Conservation (phyloP, 1,140 invertebrate species). For the Aphis gossypii region DNA sequence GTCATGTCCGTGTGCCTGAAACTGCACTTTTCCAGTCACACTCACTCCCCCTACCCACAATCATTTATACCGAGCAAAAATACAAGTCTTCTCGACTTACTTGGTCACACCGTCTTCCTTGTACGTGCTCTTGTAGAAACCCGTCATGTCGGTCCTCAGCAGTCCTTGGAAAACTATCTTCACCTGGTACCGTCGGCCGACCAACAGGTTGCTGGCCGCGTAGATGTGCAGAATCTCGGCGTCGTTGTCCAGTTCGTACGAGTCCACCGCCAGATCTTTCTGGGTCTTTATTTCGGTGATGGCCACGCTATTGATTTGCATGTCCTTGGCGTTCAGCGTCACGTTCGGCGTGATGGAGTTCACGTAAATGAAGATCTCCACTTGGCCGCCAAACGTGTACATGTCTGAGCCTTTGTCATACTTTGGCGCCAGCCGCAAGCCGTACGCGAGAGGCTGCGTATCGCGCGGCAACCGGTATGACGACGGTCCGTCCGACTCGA, state of each 20-base stretch:
- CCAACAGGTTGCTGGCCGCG: neutral
- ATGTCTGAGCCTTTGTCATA: neutral
- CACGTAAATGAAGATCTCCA: neutral
- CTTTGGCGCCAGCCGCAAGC: neutral
- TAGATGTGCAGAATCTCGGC: neutral
- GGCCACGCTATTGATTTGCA: neutral
- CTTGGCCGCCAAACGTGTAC: neutral
- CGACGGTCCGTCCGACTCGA: neutral
- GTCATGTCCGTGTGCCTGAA: too few relatives aligned
- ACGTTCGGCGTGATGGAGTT: neutral
- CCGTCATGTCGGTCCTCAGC: conserved; percentile 59
- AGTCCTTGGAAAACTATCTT: conserved; percentile 55
- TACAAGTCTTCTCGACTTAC: conserved; percentile 2
- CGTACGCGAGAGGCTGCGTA: conserved; percentile 36
- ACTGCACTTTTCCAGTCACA: too few relatives aligned
- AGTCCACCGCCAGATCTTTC: neutral
- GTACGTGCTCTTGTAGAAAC: conserved; percentile 59
- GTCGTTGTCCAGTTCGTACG: neutral
- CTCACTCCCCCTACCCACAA: too few relatives aligned
- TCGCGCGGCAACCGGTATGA: conserved; percentile 21
- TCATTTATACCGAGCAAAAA: neutral
- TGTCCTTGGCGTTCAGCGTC: neutral
- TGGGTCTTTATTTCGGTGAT: neutral
- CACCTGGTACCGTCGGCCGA: conserved; percentile 39
- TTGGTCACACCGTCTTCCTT: conserved; percentile 60